These are phyloP conservation scores for Bedellia somnulentella DNA, from an alignment of 2,888 invertebrate species.

Conservation along the genomic window DNA sequence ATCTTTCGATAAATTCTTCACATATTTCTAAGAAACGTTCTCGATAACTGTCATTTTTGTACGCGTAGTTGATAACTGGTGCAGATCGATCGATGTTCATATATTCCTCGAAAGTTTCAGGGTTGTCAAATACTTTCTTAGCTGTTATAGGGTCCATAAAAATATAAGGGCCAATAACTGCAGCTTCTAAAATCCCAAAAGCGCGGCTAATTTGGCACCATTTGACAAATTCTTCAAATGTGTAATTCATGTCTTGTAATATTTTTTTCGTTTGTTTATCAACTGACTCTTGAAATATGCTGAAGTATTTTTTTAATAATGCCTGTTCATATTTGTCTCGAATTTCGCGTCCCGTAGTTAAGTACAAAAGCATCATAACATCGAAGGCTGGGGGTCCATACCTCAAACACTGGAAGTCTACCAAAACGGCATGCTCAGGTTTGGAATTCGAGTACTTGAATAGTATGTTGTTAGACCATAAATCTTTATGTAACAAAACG, in stretches of 20 bases:
- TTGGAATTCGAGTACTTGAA: conserved; percentile 24
- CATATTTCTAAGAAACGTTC: conserved; percentile 20
- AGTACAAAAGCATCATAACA: conserved; percentile 24
- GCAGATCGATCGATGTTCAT: conserved; percentile 16
- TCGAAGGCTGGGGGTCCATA: conserved; percentile 42
- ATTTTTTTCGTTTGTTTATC: conserved; percentile 18
- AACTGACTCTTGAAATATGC: conserved; percentile 18
- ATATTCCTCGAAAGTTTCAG: conserved; percentile 16
- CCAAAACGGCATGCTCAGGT: conserved; percentile 24
- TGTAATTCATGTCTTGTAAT: conserved; percentile 18
- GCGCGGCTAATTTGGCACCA: conserved; percentile 21
- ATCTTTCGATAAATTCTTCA: conserved; percentile 31
- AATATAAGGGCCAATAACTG: conserved; percentile 16
- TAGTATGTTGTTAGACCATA: conserved; percentile 43
- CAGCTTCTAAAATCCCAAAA: conserved; percentile 17
- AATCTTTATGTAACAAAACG: conserved; percentile 33
- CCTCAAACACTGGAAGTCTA: conserved; percentile 37
- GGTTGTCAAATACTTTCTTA: conserved; percentile 18
- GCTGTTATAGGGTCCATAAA: conserved; percentile 21
- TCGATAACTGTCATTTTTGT: conserved; percentile 14
- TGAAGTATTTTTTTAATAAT: conserved; percentile 23
- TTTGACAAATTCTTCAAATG: conserved; percentile 14
- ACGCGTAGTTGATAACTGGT: conserved; percentile 18
- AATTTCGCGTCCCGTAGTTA: conserved; percentile 25
- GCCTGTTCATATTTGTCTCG: conserved; percentile 21